Evolutionary conservation across 2,888 invertebrate species (phyloP).

Genomic region (Cosmia pyralina): DNA sequence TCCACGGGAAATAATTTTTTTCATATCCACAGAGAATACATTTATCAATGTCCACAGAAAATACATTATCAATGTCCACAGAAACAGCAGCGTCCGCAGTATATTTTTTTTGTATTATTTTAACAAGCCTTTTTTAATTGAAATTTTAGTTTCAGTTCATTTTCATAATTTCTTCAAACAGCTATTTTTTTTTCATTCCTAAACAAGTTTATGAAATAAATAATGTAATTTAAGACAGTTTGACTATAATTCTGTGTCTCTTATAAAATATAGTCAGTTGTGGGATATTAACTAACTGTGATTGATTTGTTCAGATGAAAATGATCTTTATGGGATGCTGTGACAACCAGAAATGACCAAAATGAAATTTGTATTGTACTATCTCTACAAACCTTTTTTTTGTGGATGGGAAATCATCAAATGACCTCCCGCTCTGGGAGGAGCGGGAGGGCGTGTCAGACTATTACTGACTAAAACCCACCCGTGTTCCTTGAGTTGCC

Average conservation of each 20-base stretch:
- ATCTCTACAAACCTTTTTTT: no score
- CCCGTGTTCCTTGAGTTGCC: no score
- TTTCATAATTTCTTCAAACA: slow-evolving; percentile 7
- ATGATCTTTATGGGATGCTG: slow-evolving; percentile 44
- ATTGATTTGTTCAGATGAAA: slow-evolving; percentile 47
- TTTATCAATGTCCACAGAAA: neutral
- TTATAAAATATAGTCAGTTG: slow-evolving; percentile 32
- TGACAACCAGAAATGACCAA: neutral
- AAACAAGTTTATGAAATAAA: slow-evolving; percentile 17
- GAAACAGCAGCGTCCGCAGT: neutral
- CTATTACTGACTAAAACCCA: no score
- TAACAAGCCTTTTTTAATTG: no score
- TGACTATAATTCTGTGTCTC: slow-evolving; percentile 9
- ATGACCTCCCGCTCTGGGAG: no score
- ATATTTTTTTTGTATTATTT: neutral
- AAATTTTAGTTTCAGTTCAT: slow-evolving; percentile 1
- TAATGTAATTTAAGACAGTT: slow-evolving; percentile 14
- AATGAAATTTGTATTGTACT: no score
- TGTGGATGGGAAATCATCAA: no score
- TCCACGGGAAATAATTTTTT: no score
- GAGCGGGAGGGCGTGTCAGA: no score
- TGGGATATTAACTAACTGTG: slow-evolving; percentile 57
- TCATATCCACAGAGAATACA: neutral
- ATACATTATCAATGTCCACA: neutral
- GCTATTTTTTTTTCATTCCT: slow-evolving; percentile 37